A percentile compares a stretch with the other conserved stretches of the same genome.
phyloP scores from a whole-genome alignment of 2,888 invertebrate species.

The Caenorhabditis japonica region DNA sequence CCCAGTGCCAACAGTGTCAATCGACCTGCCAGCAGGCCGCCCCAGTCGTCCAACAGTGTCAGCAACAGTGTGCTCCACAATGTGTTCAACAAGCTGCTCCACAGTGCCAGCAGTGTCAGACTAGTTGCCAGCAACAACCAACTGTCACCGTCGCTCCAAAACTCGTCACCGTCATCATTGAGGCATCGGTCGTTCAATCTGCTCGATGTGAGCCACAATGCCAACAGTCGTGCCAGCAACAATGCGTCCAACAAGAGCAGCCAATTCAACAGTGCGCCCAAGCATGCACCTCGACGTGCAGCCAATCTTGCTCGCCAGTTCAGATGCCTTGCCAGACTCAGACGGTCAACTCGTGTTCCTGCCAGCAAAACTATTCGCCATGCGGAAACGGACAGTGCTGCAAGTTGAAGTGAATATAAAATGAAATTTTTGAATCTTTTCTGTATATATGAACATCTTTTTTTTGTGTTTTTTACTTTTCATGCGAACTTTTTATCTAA shows the following conservation, averaged over 20 bases:
- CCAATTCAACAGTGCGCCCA: conserved; percentile 56
- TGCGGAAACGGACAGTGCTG: conserved; percentile 60
- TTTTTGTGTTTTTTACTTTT: too few relatives aligned
- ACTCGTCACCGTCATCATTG: conserved; percentile 47
- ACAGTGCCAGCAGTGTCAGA: conserved; percentile 46
- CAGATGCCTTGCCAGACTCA: conserved; percentile 54
- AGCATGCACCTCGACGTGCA: conserved; percentile 56
- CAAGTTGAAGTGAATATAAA: conserved; percentile 45
- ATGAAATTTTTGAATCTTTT: conserved; percentile 1
- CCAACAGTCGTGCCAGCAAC: conserved; percentile 57
- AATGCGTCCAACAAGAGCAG: conserved; percentile 61
- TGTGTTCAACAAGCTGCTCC: conserved; percentile 30
- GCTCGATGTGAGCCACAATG: conserved; percentile 58
- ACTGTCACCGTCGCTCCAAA: conserved; percentile 41
- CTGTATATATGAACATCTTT: conserved; percentile 32
- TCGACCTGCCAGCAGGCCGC: conserved; percentile 26
- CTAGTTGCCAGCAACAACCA: conserved; percentile 32
- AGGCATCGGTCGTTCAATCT: conserved; percentile 53
- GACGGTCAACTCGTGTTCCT: conserved; percentile 37
- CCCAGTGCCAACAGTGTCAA: conserved; percentile 38
- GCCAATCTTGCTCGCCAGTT: conserved; percentile 38
- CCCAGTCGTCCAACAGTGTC: conserved; percentile 18
- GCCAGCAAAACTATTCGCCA: conserved; percentile 59
- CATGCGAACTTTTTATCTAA: too few relatives aligned
- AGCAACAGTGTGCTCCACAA: conserved; percentile 37